These are phyloP conservation scores for Macropodus opercularis DNA, from an alignment of 2,797 vertebrate genomes.

Conservation along the genomic window DNA sequence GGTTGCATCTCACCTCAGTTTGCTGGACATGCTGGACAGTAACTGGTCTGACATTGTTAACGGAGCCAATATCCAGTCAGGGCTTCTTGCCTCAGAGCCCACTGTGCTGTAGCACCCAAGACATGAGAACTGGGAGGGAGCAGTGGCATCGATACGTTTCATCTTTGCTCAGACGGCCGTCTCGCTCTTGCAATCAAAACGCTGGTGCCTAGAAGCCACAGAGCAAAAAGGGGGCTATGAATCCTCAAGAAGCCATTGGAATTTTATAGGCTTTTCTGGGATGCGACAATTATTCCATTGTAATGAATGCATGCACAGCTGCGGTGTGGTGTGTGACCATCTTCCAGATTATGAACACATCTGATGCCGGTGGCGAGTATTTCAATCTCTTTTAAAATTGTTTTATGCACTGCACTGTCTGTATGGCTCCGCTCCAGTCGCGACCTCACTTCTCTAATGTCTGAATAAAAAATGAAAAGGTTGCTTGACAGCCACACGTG, in stretches of 20 bases:
- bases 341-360: conserved; percentile 56
- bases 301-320: conserved; percentile 49
- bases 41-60: conserved; percentile 71
- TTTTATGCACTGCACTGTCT: conserved; percentile 11
- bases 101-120: conserved; percentile 45
- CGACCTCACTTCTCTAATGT: conserved; percentile 20
- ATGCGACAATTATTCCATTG: conserved; percentile 61
- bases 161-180: conserved; percentile 51
- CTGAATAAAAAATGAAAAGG: not conserved
- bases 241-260: conserved; percentile 35
- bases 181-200: conserved; percentile 51
- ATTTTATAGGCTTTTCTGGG: conserved; percentile 53
- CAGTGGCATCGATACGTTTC: conserved; percentile 58
- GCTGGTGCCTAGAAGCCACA: conserved; percentile 26
- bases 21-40: conserved; percentile 62
- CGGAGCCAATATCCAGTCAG: conserved; percentile 63
- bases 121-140: conserved; percentile 57
- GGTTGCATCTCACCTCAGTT: conserved; percentile 56
- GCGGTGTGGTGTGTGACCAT: conserved; percentile 23
- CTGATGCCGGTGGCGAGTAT: conserved; percentile 51
- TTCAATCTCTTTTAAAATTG: conserved; percentile 50
- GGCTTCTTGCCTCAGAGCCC: conserved; percentile 69
- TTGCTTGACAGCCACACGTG: conserved; percentile 45
- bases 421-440: conserved; percentile 16
- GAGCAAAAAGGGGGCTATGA: conserved; percentile 26